Percentiles rank a stretch among this genome's conserved stretches.
Evolutionary conservation across 2,888 invertebrate genomes (phyloP).

Genomic region (Tolmerus cingulatus): DNA sequence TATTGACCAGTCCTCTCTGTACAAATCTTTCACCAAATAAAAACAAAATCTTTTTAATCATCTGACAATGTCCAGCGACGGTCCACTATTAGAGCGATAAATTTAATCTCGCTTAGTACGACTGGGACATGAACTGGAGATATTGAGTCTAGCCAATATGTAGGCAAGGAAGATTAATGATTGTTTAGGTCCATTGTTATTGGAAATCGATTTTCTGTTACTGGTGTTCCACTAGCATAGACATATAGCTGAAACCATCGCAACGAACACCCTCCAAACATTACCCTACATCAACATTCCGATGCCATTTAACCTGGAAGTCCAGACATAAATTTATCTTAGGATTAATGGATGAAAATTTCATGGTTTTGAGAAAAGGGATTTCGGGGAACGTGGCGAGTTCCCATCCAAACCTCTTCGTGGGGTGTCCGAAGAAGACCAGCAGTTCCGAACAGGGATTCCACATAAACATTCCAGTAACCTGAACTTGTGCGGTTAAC

Average conservation of each 20-base stretch:
- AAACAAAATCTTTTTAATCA: conserved; percentile 35
- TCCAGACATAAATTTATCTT: conserved; percentile 44
- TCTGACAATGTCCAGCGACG: conserved; percentile 29
- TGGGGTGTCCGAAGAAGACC: background rate
- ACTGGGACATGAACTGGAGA: conserved; percentile 29
- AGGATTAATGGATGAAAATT: conserved; percentile 44
- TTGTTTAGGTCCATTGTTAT: conserved; percentile 53
- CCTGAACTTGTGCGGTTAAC: conserved; percentile 15
- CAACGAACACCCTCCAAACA: conserved; percentile 25
- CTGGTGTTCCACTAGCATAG: conserved; percentile 41
- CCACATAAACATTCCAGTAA: conserved; percentile 5
- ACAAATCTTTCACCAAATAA: background rate
- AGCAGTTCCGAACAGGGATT: background rate
- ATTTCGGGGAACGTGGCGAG: background rate
- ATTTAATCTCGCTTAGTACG: conserved; percentile 37
- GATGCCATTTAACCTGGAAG: conserved; percentile 43
- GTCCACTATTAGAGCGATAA: conserved; percentile 34
- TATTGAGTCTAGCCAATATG: conserved; percentile 41
- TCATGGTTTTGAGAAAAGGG: conserved; percentile 12
- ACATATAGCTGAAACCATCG: conserved; percentile 34
- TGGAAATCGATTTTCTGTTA: conserved; percentile 54
- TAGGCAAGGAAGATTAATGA: conserved; percentile 52
- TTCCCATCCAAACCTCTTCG: background rate
- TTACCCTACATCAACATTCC: conserved; percentile 42
- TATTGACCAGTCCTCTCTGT: no score